Percentiles rank a stretch among this genome's conserved stretches.
These are phyloP conservation scores for Trogon melanurus DNA, from an alignment of 2,113 vertebrate species.

Conservation along the genomic window DNA sequence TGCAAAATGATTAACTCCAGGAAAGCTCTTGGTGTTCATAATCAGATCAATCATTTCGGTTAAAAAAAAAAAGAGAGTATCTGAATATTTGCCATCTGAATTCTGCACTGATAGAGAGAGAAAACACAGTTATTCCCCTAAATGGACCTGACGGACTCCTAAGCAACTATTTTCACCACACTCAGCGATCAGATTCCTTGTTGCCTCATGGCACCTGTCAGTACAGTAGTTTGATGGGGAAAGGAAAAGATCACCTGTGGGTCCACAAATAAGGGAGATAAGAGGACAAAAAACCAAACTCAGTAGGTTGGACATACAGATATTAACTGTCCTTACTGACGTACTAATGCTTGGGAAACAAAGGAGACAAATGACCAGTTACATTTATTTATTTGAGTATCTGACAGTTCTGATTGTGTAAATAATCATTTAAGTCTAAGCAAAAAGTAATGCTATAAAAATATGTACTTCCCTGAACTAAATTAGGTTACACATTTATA, in stretches of 20 bases:
- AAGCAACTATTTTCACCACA: not conserved
- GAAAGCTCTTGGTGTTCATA: not conserved
- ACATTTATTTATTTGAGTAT: not conserved
- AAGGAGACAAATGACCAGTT: not conserved
- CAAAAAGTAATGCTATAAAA: not conserved
- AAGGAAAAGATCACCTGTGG: not conserved
- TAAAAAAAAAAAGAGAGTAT: not conserved
- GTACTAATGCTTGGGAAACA: not conserved
- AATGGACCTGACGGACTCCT: not conserved
- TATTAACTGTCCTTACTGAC: not conserved
- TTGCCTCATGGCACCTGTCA: not conserved
- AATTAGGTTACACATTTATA: not conserved
- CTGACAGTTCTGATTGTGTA: not conserved
- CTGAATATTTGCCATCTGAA: not conserved
- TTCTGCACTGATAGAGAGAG: not conserved
- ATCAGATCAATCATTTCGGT: not conserved
- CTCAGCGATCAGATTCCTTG: not conserved
- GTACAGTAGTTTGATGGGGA: not conserved
- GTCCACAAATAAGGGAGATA: not conserved
- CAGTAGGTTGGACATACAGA: not conserved
- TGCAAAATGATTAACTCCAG: not conserved
- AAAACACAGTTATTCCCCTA: not conserved
- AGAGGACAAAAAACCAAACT: not conserved
- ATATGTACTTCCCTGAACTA: not conserved
- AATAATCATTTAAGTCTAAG: not conserved